A percentile compares a stretch with the other conserved stretches of the same genome.
These are phyloP conservation scores for Notocelia uddmanniana DNA, from an alignment of 2,888 invertebrate genomes.

Conservation along the genomic window DNA sequence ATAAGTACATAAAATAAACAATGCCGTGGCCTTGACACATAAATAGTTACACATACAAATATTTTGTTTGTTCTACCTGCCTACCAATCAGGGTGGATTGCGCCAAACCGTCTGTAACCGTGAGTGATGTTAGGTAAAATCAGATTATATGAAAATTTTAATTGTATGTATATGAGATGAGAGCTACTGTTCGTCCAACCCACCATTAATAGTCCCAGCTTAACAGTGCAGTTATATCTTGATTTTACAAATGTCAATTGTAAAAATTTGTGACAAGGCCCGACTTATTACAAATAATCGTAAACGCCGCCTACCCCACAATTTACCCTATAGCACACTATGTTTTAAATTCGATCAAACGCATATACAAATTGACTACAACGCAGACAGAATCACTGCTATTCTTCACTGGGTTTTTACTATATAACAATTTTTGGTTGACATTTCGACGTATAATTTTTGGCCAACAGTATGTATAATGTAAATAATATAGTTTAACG, in stretches of 20 bases:
- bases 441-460: neutral
- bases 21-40: neutral
- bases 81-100: too few species aligned
- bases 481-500: neutral
- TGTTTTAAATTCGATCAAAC: constrained; percentile 63
- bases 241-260: neutral
- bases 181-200: neutral
- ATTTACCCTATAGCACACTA: constrained; percentile 60
- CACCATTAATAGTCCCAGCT: neutral
- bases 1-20: neutral
- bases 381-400: neutral
- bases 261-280: neutral
- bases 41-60: neutral
- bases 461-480: neutral
- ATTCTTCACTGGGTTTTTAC: neutral
- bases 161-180: too few species aligned
- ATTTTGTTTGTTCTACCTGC: neutral
- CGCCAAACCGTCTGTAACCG: too few species aligned
- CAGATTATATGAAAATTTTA: too few species aligned
- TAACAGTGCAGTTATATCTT: neutral
- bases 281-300: neutral
- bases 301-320: neutral
- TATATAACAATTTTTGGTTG: neutral
- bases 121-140: too few species aligned
- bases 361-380: constrained; percentile 53